Evolutionary conservation across 2,797 vertebrate species (phyloP), one percentile per base, ranked within the genome.

Genomic region (Gymnodraco acuticeps): DNA sequence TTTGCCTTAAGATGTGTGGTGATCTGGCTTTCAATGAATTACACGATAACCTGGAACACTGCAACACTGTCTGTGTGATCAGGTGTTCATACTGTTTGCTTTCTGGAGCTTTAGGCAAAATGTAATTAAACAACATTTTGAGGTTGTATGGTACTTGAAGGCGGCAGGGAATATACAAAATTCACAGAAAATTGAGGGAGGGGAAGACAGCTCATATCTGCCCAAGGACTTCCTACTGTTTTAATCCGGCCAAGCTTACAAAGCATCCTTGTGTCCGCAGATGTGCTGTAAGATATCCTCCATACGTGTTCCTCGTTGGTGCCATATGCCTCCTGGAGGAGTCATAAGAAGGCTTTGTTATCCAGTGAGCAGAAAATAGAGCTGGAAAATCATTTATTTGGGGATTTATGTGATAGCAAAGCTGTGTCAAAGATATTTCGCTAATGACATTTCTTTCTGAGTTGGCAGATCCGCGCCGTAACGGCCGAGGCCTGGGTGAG

Each of bases 361-460:
- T 73, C 54, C 15, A 33, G 60, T n/a, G 63, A 60, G 78, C 80
- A 81, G 75, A 71, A 84, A 79, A 79, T 64, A 60, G 51, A 79
- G 75, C 73, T 81, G 41, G 45, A 80, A 27, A 84, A 72, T 73
- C 2, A 73, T 83, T 75, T 74, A 59, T 72, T 16, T 48, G 42
- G 63, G 74, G 54, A 13, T 56, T 84, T 68, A 15, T 64, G 64
- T n/a, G 77, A 75, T 77, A 73, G 64, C 31, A 66, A 56, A 52
- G 64, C 70, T 64, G 73, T 61, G 75, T 80, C 78, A 80, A 84
- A 81, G 80, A 78, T 68, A 63, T 82, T 80, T 61, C 48, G 52
- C 81, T 85, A 81, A 85, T 77, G 70, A 82, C 62, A 46, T 82
- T 79, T 82, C 70, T 75, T 64, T 64, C n/a, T 0, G 50, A 75